Conservation (phyloP, 2,888 invertebrate species). For the Erebia ligea region DNA sequence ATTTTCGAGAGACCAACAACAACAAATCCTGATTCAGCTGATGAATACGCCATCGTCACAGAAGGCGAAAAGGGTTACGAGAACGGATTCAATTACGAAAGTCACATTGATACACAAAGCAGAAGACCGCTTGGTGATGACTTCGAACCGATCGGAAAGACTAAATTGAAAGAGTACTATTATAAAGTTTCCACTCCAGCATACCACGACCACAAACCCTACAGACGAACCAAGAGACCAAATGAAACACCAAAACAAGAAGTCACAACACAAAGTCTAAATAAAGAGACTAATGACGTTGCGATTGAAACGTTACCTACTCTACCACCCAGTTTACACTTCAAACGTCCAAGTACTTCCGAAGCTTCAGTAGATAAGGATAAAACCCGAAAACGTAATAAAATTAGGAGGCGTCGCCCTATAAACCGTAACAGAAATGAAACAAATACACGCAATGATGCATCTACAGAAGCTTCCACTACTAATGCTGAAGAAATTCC, state of each 20-base stretch:
- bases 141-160: conserved; percentile 73
- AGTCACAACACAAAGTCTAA: conserved; percentile 50
- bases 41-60: conserved; percentile 73
- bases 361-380: conserved; percentile 65
- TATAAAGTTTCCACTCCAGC: conserved; percentile 73
- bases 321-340: conserved; percentile 74
- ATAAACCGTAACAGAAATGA: conserved; percentile 63
- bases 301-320: conserved; percentile 70
- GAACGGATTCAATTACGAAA: conserved; percentile 72
- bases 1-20: conserved; percentile 60
- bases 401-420: conserved; percentile 75
- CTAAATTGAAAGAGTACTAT: conserved; percentile 76
- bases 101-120: conserved; percentile 73
- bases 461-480: conserved; percentile 57
- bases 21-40: conserved; percentile 59
- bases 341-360: conserved; percentile 64
- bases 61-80: conserved; percentile 72
- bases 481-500: conserved; percentile 63
- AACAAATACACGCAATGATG: conserved; percentile 51
- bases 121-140: conserved; percentile 75
- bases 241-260: conserved; percentile 54
- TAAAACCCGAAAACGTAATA: conserved; percentile 71
- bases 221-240: conserved; percentile 71
- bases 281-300: conserved; percentile 57
- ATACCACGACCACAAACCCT: conserved; percentile 62